Percentiles rank a stretch among this genome's conserved stretches.
Evolutionary conservation across 2,113 vertebrate species (phyloP).

Genomic region (Acinonyx jubatus): DNA sequence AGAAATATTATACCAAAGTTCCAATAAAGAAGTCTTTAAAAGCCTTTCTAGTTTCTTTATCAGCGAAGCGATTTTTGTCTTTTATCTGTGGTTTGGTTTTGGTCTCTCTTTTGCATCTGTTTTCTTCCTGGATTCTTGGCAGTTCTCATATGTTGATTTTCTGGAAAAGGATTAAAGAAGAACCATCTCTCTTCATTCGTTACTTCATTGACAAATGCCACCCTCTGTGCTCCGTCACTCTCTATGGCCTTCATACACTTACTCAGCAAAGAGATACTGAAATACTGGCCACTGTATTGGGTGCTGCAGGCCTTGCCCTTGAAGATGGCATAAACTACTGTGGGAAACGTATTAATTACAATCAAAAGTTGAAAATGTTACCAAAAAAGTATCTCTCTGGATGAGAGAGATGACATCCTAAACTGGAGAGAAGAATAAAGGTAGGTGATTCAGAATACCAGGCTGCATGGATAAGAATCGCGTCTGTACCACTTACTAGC

Average conservation of each 20-base stretch:
- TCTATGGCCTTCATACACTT: background rate
- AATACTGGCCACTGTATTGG: background rate
- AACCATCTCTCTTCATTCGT: background rate
- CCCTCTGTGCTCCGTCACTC: background rate
- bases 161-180: conserved; percentile 35
- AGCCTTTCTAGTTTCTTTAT: conserved; percentile 30
- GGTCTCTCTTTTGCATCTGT: background rate
- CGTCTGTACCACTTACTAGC: background rate
- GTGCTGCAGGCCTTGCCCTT: background rate
- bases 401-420: background rate
- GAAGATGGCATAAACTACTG: background rate
- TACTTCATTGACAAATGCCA: background rate
- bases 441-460: background rate
- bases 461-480: background rate
- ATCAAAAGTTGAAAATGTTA: background rate
- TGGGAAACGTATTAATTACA: background rate
- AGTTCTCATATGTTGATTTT: conserved; percentile 28
- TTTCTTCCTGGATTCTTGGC: conserved; percentile 28
- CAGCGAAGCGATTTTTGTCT: conserved; percentile 21
- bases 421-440: background rate
- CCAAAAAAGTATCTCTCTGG: background rate
- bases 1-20: conserved; percentile 23
- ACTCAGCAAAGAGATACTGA: background rate
- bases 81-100: conserved; percentile 35
- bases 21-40: background rate